These are phyloP conservation scores for Gastracanthus pulcherrimus DNA, from an alignment of 2,888 invertebrate species.

Conservation along the genomic window DNA sequence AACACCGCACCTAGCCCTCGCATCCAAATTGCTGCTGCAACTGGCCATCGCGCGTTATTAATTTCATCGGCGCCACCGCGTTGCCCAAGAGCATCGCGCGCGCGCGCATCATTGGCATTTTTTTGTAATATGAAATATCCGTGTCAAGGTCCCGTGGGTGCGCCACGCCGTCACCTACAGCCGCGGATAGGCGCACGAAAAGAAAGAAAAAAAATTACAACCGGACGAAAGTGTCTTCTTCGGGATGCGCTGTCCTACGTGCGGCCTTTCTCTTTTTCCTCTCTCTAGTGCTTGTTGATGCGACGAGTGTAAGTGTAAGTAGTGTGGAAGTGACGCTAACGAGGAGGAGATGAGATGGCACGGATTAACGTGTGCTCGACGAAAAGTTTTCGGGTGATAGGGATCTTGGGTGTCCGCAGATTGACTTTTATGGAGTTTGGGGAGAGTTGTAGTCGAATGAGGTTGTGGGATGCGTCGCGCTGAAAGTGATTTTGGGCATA, in stretches of 20 bases:
- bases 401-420: no score
- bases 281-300: not conserved
- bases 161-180: not conserved
- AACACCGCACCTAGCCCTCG: no score
- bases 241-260: not conserved
- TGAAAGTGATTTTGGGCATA: no score
- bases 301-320: no score
- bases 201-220: not conserved
- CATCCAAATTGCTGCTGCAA: no score
- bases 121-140: constrained; percentile 21
- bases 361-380: not conserved
- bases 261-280: constrained; percentile 10
- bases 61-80: not conserved
- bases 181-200: not conserved
- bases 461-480: no score
- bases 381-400: no score
- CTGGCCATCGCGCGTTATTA: not conserved
- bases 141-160: constrained; percentile 43
- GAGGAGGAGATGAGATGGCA: not conserved
- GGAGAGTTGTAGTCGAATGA: no score
- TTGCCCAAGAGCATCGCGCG: not conserved
- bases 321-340: not conserved
- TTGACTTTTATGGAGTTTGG: no score
- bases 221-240: not conserved
- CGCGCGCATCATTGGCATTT: not conserved